phyloP scores from a whole-genome alignment of 2,113 vertebrate genomes.

The Struthidea cinerea region DNA sequence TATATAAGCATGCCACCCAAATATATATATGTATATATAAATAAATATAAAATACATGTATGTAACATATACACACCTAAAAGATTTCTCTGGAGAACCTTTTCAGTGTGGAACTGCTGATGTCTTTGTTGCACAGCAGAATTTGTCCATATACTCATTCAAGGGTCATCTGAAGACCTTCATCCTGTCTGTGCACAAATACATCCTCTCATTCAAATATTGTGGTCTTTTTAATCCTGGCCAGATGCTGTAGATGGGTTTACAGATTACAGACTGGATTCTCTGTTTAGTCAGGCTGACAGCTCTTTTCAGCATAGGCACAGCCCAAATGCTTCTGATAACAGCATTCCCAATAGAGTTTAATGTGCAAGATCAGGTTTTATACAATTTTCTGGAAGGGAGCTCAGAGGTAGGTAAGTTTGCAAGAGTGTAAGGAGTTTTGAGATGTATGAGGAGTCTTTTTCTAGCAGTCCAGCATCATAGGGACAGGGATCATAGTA shows the following conservation, averaged over 20 bases:
- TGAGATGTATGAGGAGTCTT: neutral
- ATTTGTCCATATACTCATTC: neutral
- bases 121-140: neutral
- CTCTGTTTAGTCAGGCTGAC: neutral
- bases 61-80: neutral
- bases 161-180: neutral
- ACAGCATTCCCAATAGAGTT: neutral
- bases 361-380: neutral
- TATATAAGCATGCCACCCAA: neutral
- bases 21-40: no score
- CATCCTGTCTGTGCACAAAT: neutral
- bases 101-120: neutral
- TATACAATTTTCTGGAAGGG: neutral
- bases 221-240: neutral
- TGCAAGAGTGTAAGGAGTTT: neutral
- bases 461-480: neutral
- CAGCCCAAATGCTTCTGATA: neutral
- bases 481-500: neutral
- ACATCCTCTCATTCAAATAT: neutral
- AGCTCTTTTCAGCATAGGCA: neutral
- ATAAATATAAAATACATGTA: neutral
- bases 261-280: neutral
- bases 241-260: neutral
- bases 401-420: neutral
- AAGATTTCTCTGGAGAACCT: neutral